A percentile compares a stretch with the other conserved stretches of the same genome.
These are phyloP conservation scores for Mandrillus leucophaeus DNA, from an alignment of 2,113 vertebrate genomes.

Conservation along the genomic window DNA sequence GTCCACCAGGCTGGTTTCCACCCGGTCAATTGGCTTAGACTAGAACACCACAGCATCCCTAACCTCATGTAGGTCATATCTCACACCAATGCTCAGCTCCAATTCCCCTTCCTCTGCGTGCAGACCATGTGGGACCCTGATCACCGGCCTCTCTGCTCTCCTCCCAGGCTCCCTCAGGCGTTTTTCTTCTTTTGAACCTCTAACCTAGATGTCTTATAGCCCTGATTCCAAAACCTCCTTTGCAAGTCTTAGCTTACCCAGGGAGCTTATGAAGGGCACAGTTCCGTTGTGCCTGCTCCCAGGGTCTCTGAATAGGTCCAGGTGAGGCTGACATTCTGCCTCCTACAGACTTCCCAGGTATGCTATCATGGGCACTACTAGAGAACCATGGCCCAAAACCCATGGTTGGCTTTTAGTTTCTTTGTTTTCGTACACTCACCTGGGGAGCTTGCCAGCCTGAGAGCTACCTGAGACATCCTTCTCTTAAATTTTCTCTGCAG, in stretches of 20 bases:
- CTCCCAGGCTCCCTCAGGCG: neutral
- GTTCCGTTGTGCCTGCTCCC: neutral
- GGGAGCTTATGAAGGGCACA: rapidly evolving
- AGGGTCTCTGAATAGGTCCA: neutral
- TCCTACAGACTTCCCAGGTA: rapidly evolving
- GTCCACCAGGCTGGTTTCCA: too few relatives aligned
- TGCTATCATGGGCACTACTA: rapidly evolving
- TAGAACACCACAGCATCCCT: too few relatives aligned
- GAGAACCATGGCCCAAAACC: rapidly evolving
- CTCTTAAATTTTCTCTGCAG: neutral
- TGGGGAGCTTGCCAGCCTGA: neutral
- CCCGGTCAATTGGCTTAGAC: neutral
- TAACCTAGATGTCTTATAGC: rapidly evolving
- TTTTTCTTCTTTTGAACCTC: neutral
- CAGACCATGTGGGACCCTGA: rapidly evolving
- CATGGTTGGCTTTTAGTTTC: rapidly evolving
- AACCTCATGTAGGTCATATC: neutral
- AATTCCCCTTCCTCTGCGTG: rapidly evolving
- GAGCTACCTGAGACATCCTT: neutral
- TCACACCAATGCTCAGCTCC: neutral
- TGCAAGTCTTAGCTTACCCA: rapidly evolving
- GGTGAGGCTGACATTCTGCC: too few relatives aligned
- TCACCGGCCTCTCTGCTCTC: rapidly evolving
- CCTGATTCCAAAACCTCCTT: neutral
- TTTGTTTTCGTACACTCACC: neutral